Base-by-base conservation (phyloP, 2,113 vertebrate species). In the Baryphthengus martii region DNA sequence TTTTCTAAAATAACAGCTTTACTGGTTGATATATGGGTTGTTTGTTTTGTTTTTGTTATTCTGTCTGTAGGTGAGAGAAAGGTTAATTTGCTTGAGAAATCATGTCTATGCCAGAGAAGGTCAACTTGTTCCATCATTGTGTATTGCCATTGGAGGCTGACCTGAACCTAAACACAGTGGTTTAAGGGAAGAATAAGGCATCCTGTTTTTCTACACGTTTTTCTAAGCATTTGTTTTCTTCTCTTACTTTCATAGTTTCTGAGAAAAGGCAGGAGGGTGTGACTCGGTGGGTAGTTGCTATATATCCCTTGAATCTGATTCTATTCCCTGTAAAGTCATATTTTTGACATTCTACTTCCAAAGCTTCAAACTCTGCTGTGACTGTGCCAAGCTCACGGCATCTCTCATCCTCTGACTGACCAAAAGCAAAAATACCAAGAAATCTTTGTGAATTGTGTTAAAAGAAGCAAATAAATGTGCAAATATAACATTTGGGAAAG, bases 31-130 rank as follows among this genome's bases (percentile, higher is more conserved):
- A 96, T 97, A 97, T 96, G 92, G 93, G 92, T 95, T 96, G 96
- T 97, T 96, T 97, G 77, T 97, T 97, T 97, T 92, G 68, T 91
- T 97, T 80, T 86, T 97, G 96, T 97, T 96, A 76, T 96, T 97
- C 95, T 96, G 86, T 93, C 76, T 96, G 82, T 86, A 92, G 85
- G 83, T 88, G 92, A 92, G 91, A 95, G 94, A 97, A 97, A 97
- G 91, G 92, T 97, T 98, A 96, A 97, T 97, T 98, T 95, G 93
- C 93, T 83, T 96, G 93, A 97, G 95, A 97, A 97, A 95, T 96
- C 97, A 95, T 94, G 94, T 97, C 94, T 96, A 50, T 90, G 88
- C 94, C 76, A 96, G 71, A 97, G 94, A 97, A 97, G 92, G 97
- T 97, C 97, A 97, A 68, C 86, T 79, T 97, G 90, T 94, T 97